A percentile compares a stretch with the other conserved stretches of the same genome.
These are phyloP conservation scores for Ophioninae sp. DNA, from an alignment of 2,888 invertebrate species.

Conservation along the genomic window DNA sequence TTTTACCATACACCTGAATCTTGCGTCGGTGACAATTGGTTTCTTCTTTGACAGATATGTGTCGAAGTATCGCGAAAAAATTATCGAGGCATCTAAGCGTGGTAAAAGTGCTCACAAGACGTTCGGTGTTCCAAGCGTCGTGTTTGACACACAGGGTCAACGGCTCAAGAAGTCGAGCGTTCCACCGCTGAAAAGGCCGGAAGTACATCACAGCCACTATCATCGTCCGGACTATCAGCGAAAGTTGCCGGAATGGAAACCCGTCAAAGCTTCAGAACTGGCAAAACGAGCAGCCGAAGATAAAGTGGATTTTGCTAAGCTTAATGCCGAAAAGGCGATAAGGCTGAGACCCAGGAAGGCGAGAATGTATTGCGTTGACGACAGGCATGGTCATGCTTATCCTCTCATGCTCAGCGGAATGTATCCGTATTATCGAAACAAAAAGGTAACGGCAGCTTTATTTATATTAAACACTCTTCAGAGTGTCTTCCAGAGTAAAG, in stretches of 20 bases:
- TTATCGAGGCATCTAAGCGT: conserved; percentile 56
- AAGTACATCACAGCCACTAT: conserved; percentile 66
- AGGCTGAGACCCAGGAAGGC: conserved; percentile 83
- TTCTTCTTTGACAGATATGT: conserved; percentile 62
- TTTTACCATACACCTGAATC: not conserved
- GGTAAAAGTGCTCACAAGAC: conserved; percentile 70
- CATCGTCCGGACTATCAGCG: conserved; percentile 65
- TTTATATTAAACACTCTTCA: too few species aligned
- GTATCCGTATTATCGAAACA: conserved; percentile 85
- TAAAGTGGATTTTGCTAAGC: conserved; percentile 83
- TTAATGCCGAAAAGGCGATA: conserved; percentile 85
- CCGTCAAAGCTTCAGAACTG: conserved; percentile 56
- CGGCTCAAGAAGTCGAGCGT: conserved; percentile 68
- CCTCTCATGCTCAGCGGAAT: conserved; percentile 85
- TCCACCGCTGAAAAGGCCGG: conserved; percentile 44
- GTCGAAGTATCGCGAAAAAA: conserved; percentile 65
- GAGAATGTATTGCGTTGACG: conserved; percentile 84
- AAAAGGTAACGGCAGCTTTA: conserved; percentile 79
- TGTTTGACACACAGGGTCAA: conserved; percentile 64
- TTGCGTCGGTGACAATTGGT: not conserved
- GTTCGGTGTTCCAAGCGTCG: conserved; percentile 67
- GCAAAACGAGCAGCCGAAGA: not conserved
- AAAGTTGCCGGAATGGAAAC: conserved; percentile 68
- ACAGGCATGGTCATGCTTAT: conserved; percentile 85
- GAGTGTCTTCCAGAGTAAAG: too few species aligned